Conservation (phyloP, 1,140 invertebrate species). For the Bombus waltoni region DNA sequence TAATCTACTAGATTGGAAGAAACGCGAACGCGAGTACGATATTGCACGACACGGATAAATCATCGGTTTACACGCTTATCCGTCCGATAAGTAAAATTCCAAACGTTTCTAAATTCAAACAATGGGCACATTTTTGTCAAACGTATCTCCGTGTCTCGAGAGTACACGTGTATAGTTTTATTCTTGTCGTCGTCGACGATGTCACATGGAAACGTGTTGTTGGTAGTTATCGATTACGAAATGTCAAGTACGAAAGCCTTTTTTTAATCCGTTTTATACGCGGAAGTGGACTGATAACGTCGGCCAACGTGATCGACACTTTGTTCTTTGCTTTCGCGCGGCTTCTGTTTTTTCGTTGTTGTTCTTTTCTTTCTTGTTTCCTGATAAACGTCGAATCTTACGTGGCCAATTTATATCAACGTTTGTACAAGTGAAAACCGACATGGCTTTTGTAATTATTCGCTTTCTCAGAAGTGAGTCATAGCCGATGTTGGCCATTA, state of each 20-base stretch:
- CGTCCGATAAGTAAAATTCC: neutral
- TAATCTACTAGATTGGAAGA: rapidly evolving
- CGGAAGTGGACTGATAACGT: slow-evolving; percentile 8
- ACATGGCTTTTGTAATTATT: neutral
- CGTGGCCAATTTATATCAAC: neutral
- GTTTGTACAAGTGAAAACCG: neutral
- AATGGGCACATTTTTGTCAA: neutral
- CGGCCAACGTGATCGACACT: neutral
- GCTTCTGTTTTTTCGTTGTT: neutral
- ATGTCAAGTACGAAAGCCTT: neutral
- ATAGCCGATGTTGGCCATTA: neutral
- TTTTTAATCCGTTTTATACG: slow-evolving; percentile 14
- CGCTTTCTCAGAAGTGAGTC: neutral
- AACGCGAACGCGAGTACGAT: no score
- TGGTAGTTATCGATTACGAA: neutral
- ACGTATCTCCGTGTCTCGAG: neutral
- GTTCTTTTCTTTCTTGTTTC: no score
- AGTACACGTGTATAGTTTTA: neutral
- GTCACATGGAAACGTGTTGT: neutral
- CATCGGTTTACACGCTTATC: rapidly evolving
- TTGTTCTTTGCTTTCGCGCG: neutral
- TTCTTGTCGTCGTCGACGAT: neutral
- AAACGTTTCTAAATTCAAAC: neutral
- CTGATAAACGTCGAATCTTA: slow-evolving; percentile 3
- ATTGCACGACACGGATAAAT: no score